phyloP scores from a whole-genome alignment of 2,888 invertebrate genomes.

The Blomia tropicalis region DNA sequence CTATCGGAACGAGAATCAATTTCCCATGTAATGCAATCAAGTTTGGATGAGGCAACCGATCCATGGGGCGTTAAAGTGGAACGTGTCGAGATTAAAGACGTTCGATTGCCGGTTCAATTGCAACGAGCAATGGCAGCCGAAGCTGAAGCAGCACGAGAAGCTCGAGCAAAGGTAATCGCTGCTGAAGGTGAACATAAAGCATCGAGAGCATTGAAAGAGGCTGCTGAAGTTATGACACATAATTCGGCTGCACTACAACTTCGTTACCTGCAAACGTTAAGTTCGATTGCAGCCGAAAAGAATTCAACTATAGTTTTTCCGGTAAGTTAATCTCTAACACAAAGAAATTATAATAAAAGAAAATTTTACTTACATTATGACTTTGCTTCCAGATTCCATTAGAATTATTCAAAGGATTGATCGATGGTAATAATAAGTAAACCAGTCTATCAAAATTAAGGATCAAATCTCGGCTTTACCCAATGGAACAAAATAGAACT shows the following conservation, averaged over 20 bases:
- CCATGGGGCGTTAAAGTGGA: conserved; percentile 85
- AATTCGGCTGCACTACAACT: conserved; percentile 34
- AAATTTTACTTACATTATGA: background rate
- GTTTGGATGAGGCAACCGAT: conserved; percentile 75
- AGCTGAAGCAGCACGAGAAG: conserved; percentile 61
- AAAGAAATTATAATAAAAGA: background rate
- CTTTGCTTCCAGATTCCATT: conserved; percentile 20
- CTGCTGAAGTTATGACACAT: conserved; percentile 38
- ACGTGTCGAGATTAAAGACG: conserved; percentile 49
- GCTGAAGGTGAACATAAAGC: conserved; percentile 95
- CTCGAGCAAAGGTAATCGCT: conserved; percentile 69
- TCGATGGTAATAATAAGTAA: too few species aligned
- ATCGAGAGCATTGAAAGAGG: conserved; percentile 44
- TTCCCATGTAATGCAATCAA: conserved; percentile 71
- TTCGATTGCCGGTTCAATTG: conserved; percentile 55
- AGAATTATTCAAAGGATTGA: conserved; percentile 24
- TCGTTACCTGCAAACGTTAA: conserved; percentile 72
- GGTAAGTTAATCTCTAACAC: background rate
- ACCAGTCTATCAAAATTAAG: too few species aligned
- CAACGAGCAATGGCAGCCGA: conserved; percentile 72
- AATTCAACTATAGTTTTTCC: conserved; percentile 90
- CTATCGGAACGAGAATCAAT: conserved; percentile 87
- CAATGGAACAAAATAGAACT: too few species aligned
- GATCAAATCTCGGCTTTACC: too few species aligned
- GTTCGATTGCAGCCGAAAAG: conserved; percentile 78